Base-by-base conservation (phyloP, 2,797 vertebrate genomes). In the Poliocrania exsul region DNA sequence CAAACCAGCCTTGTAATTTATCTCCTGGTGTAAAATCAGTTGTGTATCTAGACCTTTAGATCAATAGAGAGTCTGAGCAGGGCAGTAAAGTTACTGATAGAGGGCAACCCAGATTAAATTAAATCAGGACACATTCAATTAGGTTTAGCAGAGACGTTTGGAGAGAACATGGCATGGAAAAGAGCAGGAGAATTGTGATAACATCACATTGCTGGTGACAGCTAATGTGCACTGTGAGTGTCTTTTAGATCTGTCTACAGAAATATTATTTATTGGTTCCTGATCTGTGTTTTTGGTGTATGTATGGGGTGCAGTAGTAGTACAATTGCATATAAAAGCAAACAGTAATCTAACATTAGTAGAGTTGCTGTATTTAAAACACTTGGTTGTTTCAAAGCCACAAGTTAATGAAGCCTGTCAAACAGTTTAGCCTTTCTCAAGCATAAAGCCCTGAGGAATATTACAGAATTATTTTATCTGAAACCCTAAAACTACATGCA, bases 381-480 rank as follows among this genome's bases (percentile, higher is more conserved):
- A 58, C n/a, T 62, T 64, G 37, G 35, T 75, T 64, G 11, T 92
- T 85, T 82, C 78, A 79, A 75, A 90, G 84, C 18, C 19, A 5
- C 16, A 25, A 69, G 47, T 91, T 84, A 78, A 70, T 85, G 89
- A 91, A 87, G 89, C 74, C 60, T 89, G n/a, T 94, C 64, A 46
- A 78, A 56, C 28, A 65, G 5, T 66, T 91, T 0, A 3, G 25
- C 65, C 65, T 66, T 91, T 80, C 31, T 93, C 44, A 89, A 49
- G 84, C 50, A 4, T 83, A 56, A 87, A 80, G 26, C 67, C 33
- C 60, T 57, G 46, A 86, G 74, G 65, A 81, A 31, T 40, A 16
- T 12, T 44, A 66, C 47, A 64, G 31, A 91, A 85, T 73, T 58
- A 33, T n/a, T 93, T 75, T 50, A 35, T 62, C 19, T 87, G 67